A percentile compares a stretch with the other conserved stretches of the same genome.
These are phyloP conservation scores for Epinotia ramella DNA, from an alignment of 2,888 invertebrate genomes.

Conservation along the genomic window DNA sequence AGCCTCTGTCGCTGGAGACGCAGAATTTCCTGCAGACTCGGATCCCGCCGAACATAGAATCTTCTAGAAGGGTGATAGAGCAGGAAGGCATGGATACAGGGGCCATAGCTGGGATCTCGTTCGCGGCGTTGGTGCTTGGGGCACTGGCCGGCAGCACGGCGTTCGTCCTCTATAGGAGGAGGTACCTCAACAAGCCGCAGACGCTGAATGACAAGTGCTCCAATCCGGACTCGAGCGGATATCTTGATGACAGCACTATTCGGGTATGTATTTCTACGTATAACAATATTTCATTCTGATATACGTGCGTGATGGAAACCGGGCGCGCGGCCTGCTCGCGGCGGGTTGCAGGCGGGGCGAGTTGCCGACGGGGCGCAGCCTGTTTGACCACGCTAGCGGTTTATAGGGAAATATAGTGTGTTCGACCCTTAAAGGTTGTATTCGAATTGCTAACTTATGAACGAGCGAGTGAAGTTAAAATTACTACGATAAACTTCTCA, in stretches of 20 bases:
- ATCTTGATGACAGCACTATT: conserved; percentile 94
- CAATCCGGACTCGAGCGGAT: conserved; percentile 94
- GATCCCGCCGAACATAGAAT: conserved; percentile 75
- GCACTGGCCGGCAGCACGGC: conserved; percentile 88
- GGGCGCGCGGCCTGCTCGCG: too few species aligned
- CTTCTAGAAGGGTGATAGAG: conserved; percentile 73
- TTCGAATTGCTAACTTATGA: too few species aligned
- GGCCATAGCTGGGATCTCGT: conserved; percentile 88
- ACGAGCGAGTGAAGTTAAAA: too few species aligned
- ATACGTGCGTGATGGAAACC: too few species aligned
- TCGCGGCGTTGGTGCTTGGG: conserved; percentile 87
- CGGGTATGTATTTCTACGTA: too few species aligned
- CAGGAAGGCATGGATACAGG: conserved; percentile 83
- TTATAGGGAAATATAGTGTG: too few species aligned
- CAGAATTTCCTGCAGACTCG: conserved; percentile 72
- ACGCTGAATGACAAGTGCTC: conserved; percentile 93
- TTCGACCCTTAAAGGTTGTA: too few species aligned
- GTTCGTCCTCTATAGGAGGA: conserved; percentile 88
- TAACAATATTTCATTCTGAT: neutral
- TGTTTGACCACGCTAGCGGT: too few species aligned
- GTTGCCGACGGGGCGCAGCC: too few species aligned
- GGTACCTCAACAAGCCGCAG: conserved; percentile 93
- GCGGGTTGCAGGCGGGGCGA: too few species aligned
- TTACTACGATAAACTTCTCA: too few species aligned
- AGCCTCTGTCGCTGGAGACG: conserved; percentile 77